Base-by-base conservation (phyloP, 1,140 invertebrate genomes). In the Drosophila dunni region DNA sequence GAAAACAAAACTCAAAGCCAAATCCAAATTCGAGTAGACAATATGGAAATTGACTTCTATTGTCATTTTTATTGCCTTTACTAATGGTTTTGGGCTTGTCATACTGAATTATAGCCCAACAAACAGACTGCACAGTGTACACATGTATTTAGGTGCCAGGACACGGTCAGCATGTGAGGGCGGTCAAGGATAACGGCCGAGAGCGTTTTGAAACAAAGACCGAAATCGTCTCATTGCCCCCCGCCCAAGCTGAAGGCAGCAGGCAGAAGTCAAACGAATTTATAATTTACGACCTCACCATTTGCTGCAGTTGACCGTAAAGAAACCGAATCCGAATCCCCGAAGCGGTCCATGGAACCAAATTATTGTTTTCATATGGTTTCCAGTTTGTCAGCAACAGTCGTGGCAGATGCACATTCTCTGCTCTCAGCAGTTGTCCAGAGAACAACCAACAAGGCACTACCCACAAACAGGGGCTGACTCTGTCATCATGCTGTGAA, bases 231-330 rank as follows among this genome's bases (percentile, higher is more conserved):
- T 44, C 68, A 61, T 60, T 57, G 54, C 57, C 62, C 54, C 58
- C 24, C 24, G 24, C 24, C 24, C 24, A 5, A 6, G 24, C 24
- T 5, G 24, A 29, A 29, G 61, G 68, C 85, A 69, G 66, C 68
- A 89, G 68, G 80, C 84, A 89, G 84, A 84, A 88, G 84, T 88
- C 84, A 88, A 88, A 88, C 84, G 84, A 88, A 88, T 88, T 88
- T 84, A 84, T 88, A 88, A 88, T 88, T 88, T 88, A 88, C 90
- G 56, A 70, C 74, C 73, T 20, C 75, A 64, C 69, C 84, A 84
- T 89, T 89, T 81, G 70, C 74, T 84, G 84, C 84, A 88, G 74
- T 89, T 84, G 78, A 90, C 77, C 81, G 57, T 81, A 80, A 90
- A 79, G 74, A 73, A 75, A 72, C 20, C 56, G 15, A 76, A 54